Evolutionary conservation across 2,888 invertebrate genomes (phyloP).

Genomic region (Drosophila emarginata): DNA sequence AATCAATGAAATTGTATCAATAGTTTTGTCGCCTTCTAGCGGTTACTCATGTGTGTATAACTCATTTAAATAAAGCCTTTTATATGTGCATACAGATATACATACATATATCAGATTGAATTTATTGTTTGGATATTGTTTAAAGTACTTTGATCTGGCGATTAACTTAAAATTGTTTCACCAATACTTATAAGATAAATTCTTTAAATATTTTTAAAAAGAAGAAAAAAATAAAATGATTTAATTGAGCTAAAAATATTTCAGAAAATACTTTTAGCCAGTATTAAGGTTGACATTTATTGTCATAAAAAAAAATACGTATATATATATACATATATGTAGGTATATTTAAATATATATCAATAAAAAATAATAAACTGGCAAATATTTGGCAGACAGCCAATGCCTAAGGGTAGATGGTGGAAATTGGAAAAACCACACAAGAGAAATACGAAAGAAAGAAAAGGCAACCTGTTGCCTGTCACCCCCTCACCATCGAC

Average conservation of each 20-base stretch:
- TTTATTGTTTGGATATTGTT: no score
- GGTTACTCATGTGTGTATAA: no score
- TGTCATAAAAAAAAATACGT: not conserved
- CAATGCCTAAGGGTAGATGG: slow-evolving; percentile 4
- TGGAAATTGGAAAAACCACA: slow-evolving; percentile 4
- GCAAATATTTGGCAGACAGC: slow-evolving; percentile 5
- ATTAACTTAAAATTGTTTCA: not conserved
- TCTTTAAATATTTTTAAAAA: not conserved
- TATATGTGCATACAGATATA: no score
- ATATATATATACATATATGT: not conserved
- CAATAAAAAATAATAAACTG: slow-evolving; percentile 11
- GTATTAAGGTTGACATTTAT: slow-evolving; percentile 4
- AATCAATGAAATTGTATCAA: no score
- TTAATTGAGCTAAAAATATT: not conserved
- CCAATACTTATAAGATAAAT: not conserved
- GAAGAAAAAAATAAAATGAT: not conserved
- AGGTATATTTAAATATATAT: not conserved
- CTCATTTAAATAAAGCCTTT: no score
- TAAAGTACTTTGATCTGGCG: no score
- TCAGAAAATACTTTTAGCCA: not conserved
- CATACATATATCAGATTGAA: no score
- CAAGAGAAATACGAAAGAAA: not conserved
- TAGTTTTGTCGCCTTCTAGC: no score
- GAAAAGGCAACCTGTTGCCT: slow-evolving; percentile 44
- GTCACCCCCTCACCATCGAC: not conserved